Evolutionary conservation across 2,888 invertebrate genomes (phyloP), one percentile per base, ranked within the genome.

Genomic region (Lymantria monacha): DNA sequence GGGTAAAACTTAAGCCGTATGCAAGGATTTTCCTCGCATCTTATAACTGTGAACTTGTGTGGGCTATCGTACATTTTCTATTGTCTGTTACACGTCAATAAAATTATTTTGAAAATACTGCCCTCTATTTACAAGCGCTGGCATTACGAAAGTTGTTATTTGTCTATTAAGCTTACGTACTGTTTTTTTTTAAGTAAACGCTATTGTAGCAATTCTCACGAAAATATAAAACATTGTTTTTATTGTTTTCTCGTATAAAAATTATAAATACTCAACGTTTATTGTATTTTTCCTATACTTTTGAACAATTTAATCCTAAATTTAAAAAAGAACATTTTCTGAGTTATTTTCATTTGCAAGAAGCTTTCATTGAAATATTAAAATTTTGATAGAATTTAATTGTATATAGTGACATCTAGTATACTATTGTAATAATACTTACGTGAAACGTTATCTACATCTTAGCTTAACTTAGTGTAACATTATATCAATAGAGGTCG

Each of bases 101-200:
- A 14, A 11, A 37, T 3, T 38, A n/a, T 38, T 10, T 1, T 41
- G 0, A 3, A 1, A 12, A 10, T 12, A 14, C 0, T 31, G 61
- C 46, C 50, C 49, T 55, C 64, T 64, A 43, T 38, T 38, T 3
- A 1, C 3, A 15, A 41, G 3, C 14, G 3, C 8, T n/a, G 5
- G 30, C 22, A 22, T 22, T 22, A 22, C 22, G 2, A 22, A 3
- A 22, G 22, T 22, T 22, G 22, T 3, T 22, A 22, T 3, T 22
- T 22, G 22, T 22, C 22, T n/a, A n/a, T n/a, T n/a, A n/a, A n/a
- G n/a, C n/a, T n/a, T n/a, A n/a, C n/a, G 22, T 22, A 22, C 22
- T 22, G 22, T 22, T 22, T 22, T 22, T 22, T 22, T n/a, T n/a
- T n/a, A n/a, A n/a, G n/a, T n/a, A n/a, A n/a, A n/a, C n/a, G n/a